These are phyloP conservation scores for Operophtera brumata DNA, from an alignment of 2,888 invertebrate genomes.

Conservation along the genomic window DNA sequence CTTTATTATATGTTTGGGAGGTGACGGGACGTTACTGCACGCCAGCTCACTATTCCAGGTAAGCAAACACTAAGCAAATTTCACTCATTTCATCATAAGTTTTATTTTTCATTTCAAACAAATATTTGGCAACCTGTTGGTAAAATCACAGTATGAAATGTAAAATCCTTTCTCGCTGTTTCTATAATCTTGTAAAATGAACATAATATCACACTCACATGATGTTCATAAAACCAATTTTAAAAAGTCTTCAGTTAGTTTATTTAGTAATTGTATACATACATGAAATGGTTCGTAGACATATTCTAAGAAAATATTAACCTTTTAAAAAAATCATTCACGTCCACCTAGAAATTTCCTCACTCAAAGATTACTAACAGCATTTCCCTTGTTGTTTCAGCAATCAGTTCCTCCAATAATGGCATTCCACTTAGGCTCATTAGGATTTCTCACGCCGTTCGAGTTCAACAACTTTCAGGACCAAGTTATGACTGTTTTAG, in stretches of 20 bases:
- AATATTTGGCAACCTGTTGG: too few species aligned
- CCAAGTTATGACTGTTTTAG: slow-evolving; percentile 95
- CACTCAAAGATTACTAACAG: not conserved
- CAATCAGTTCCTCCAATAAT: slow-evolving; percentile 98
- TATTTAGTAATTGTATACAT: too few species aligned
- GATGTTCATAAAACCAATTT: too few species aligned
- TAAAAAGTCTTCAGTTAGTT: too few species aligned
- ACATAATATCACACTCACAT: too few species aligned
- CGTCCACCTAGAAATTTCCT: slow-evolving; percentile 3
- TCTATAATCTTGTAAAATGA: too few species aligned
- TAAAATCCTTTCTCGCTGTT: too few species aligned
- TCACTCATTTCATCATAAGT: too few species aligned
- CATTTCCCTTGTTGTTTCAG: slow-evolving; percentile 68
- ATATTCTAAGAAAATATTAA: too few species aligned
- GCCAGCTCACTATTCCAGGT: slow-evolving; percentile 94
- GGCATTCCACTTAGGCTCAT: slow-evolving; percentile 98
- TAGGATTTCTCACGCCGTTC: slow-evolving; percentile 98
- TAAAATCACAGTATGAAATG: too few species aligned
- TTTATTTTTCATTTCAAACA: too few species aligned
- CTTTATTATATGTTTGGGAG: slow-evolving; percentile 97
- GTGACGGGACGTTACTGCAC: slow-evolving; percentile 97
- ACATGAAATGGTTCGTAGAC: too few species aligned
- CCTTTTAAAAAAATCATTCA: not conserved
- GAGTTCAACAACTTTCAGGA: slow-evolving; percentile 96
- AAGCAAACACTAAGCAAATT: not conserved